phyloP scores from a whole-genome alignment of 2,888 invertebrate genomes.

The Petrophora chlorosata region DNA sequence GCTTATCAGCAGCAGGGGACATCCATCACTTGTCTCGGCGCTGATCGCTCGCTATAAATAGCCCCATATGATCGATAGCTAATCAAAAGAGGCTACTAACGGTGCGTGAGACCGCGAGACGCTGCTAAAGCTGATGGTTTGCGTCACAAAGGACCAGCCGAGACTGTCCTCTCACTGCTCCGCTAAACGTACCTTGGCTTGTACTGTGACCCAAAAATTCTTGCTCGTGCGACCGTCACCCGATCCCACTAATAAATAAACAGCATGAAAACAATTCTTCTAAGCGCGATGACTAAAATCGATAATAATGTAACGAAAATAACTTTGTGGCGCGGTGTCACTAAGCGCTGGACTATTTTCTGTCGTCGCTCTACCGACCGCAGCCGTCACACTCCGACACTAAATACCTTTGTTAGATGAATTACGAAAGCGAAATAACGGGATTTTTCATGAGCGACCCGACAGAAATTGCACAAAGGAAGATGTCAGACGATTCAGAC shows the following conservation, averaged over 20 bases:
- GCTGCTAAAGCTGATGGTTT: conserved; percentile 33
- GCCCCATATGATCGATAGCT: conserved; percentile 45
- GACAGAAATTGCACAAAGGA: conserved; percentile 73
- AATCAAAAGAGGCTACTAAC: conserved; percentile 35
- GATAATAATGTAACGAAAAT: conserved; percentile 69
- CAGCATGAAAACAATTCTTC: conserved; percentile 71
- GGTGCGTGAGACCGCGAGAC: conserved; percentile 29
- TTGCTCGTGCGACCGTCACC: conserved; percentile 62
- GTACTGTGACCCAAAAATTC: conserved; percentile 75
- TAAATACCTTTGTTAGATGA: conserved; percentile 74
- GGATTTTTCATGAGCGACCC: conserved; percentile 74
- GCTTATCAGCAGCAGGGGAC: conserved; percentile 27
- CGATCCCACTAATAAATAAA: conserved; percentile 71
- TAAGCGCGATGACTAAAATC: conserved; percentile 71
- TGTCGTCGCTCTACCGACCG: conserved; percentile 55
- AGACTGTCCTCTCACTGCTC: conserved; percentile 37
- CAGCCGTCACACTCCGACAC: conserved; percentile 62
- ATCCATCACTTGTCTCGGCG: conserved; percentile 45
- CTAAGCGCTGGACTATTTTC: conserved; percentile 53
- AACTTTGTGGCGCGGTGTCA: conserved; percentile 58
- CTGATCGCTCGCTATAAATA: conserved; percentile 46
- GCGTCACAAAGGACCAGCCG: conserved; percentile 51
- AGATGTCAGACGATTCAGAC: conserved; percentile 58
- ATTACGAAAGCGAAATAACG: conserved; percentile 80
- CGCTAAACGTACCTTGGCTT: conserved; percentile 67